Conservation (phyloP, 2,888 invertebrate species). For the Leptopterna dolabrata region DNA sequence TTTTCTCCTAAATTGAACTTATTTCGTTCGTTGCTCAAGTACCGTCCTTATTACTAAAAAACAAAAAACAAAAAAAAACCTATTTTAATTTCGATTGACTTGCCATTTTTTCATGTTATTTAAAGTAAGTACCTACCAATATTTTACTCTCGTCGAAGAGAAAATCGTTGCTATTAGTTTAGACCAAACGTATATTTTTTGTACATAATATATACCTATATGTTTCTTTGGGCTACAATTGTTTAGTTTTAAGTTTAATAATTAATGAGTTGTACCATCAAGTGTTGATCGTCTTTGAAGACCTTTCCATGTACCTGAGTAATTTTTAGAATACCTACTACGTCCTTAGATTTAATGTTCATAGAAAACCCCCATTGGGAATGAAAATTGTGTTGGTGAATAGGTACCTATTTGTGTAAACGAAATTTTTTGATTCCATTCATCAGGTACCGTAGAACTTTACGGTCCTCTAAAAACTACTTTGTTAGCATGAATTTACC, state of each 20-base stretch:
- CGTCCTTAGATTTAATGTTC: conserved; percentile 32
- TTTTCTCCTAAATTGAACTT: neutral
- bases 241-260: neutral
- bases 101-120: neutral
- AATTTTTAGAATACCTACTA: conserved; percentile 15
- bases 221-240: neutral
- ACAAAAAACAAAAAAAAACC: too few species aligned
- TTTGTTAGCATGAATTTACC: neutral
- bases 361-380: neutral
- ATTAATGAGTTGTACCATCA: neutral
- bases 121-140: neutral
- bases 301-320: conserved; percentile 49
- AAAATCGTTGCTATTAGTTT: neutral
- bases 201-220: neutral
- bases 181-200: neutral
- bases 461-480: neutral
- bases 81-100: conserved; percentile 4
- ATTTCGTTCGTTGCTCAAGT: conserved; percentile 33
- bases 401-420: neutral
- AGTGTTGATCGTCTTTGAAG: conserved; percentile 3
- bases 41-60: conserved; percentile 27
- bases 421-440: neutral
- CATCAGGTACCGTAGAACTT: neutral
- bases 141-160: neutral
- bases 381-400: neutral